Evolutionary conservation across 2,113 vertebrate genomes (phyloP).

Genomic region (Peromyscus californicus): DNA sequence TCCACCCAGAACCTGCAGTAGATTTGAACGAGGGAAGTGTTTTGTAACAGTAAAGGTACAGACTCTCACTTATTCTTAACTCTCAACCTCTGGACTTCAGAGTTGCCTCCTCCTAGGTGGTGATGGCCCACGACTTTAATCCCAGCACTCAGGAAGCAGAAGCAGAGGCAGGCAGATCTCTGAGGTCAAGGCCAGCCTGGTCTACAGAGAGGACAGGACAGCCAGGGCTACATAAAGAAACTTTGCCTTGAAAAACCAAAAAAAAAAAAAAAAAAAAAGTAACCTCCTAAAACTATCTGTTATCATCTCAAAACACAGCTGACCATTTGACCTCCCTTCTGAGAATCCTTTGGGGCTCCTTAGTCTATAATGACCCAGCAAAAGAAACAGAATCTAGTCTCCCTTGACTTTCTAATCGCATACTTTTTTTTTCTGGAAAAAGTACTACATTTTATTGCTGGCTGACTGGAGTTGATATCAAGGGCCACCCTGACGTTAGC

Average conservation of each 20-base stretch:
- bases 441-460: constrained; percentile 40
- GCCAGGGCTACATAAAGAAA: neutral
- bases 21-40: neutral
- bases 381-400: constrained; percentile 7
- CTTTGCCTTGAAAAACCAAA: neutral
- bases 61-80: neutral
- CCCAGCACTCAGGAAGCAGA: neutral
- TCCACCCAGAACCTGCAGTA: neutral
- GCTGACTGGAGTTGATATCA: neutral
- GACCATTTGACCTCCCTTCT: constrained; percentile 5
- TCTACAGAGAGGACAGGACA: neutral
- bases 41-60: neutral
- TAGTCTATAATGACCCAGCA: neutral
- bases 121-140: neutral
- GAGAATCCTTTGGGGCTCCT: neutral
- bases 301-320: constrained; percentile 47
- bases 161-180: neutral
- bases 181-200: neutral
- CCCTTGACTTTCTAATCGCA: neutral
- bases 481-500: neutral
- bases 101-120: neutral
- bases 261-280: neutral
- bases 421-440: neutral
- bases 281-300: neutral
- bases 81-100: constrained; percentile 1